Evolutionary conservation across 2,888 invertebrate species (phyloP).

Genomic region (Herminia tarsipennalis): DNA sequence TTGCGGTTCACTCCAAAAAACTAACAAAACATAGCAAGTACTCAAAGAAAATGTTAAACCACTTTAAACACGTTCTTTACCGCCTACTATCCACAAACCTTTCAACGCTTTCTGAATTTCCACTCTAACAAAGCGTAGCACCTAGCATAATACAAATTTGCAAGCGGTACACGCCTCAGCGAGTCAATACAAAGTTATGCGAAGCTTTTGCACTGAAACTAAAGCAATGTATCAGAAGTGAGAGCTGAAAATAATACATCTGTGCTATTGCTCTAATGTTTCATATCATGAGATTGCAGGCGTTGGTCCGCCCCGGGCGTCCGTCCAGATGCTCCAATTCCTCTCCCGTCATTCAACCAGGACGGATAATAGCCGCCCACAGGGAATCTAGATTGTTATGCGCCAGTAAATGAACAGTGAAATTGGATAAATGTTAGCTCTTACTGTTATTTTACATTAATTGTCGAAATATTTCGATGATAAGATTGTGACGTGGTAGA

Average conservation of each 20-base stretch:
- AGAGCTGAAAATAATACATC: constrained; percentile 27
- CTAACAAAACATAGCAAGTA: no score
- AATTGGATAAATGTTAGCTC: constrained; percentile 22
- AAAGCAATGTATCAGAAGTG: constrained; percentile 32
- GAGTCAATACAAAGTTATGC: constrained; percentile 36
- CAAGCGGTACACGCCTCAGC: constrained; percentile 15
- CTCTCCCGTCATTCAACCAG: constrained; percentile 46
- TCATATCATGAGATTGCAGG: constrained; percentile 61
- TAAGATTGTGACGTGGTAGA: not conserved
- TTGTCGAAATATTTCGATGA: not conserved
- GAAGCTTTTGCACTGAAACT: constrained; percentile 30
- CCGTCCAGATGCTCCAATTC: constrained; percentile 50
- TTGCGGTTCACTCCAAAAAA: no score
- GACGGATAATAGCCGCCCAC: constrained; percentile 47
- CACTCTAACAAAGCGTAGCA: constrained; percentile 25
- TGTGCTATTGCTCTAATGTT: constrained; percentile 30
- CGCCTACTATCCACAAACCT: constrained; percentile 5
- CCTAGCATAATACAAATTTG: constrained; percentile 22
- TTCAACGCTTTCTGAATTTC: constrained; percentile 14
- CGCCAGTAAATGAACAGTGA: constrained; percentile 25
- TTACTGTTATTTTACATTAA: constrained; percentile 5
- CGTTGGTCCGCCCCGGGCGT: constrained; percentile 28
- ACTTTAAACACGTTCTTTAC: no score
- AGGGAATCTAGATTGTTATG: constrained; percentile 40
- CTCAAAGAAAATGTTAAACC: no score